Evolutionary conservation across 2,113 vertebrate genomes (phyloP).

Genomic region (Chloropsis cyanopogon): DNA sequence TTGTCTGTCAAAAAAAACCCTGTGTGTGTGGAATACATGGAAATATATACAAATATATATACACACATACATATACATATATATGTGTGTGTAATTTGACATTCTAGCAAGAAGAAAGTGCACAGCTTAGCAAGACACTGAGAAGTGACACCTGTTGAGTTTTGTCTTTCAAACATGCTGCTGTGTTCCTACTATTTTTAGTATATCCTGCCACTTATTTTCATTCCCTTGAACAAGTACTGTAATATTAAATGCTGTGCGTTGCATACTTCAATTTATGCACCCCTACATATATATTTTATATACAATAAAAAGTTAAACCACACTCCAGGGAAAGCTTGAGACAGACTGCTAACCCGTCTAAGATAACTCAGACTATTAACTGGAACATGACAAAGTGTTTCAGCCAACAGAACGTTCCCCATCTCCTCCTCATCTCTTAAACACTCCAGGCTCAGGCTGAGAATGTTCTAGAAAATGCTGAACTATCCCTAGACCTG

Average conservation of each 20-base stretch:
- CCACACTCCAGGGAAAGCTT: neutral
- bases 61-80: accelerated
- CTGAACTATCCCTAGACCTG: neutral
- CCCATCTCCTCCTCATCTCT: neutral
- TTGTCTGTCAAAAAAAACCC: conserved; percentile 49
- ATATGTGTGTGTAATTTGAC: neutral
- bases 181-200: neutral
- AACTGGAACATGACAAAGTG: neutral
- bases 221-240: neutral
- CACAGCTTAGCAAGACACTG: neutral
- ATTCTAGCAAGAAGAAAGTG: neutral
- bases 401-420: neutral
- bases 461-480: neutral
- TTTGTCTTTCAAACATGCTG: neutral
- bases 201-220: neutral
- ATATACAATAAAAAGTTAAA: neutral
- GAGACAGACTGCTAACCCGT: neutral
- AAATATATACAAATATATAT: neutral
- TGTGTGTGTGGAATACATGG: neutral
- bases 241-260: neutral
- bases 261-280: neutral
- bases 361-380: neutral
- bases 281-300: neutral
- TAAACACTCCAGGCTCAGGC: neutral
- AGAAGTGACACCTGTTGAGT: neutral